These are phyloP conservation scores for Odontomachus brunneus DNA, from an alignment of 1,140 invertebrate species.

Conservation along the genomic window DNA sequence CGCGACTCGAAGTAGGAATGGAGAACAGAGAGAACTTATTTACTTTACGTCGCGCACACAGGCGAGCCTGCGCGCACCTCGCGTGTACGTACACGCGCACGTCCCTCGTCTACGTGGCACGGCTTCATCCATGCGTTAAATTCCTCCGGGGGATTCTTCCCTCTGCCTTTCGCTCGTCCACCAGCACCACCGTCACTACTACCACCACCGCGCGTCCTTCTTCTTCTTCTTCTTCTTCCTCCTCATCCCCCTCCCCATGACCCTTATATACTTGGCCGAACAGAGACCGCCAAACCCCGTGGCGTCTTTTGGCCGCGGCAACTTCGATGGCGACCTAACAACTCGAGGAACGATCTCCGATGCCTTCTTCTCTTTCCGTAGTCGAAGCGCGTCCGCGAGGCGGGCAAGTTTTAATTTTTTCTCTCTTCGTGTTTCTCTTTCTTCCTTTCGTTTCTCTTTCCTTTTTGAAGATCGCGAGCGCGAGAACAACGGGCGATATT, in stretches of 20 bases:
- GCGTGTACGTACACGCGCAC: slow-evolving; percentile 48
- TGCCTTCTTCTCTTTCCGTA: background rate
- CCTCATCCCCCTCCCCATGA: too few species aligned
- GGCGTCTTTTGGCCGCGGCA: slow-evolving; percentile 39
- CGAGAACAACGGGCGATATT: background rate
- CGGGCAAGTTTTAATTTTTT: slow-evolving; percentile 64
- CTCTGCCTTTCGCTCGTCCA: slow-evolving; percentile 39
- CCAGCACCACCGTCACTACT: background rate
- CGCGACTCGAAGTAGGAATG: slow-evolving; percentile 22
- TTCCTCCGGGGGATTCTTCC: slow-evolving; percentile 81
- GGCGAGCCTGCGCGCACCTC: slow-evolving; percentile 46
- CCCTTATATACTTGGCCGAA: slow-evolving; percentile 34
- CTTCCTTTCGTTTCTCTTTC: background rate
- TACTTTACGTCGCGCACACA: slow-evolving; percentile 76
- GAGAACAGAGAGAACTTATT: slow-evolving; percentile 74
- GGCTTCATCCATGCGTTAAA: slow-evolving; percentile 83
- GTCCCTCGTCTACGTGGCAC: slow-evolving; percentile 67
- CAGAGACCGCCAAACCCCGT: slow-evolving; percentile 53
- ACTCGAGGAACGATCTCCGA: slow-evolving; percentile 37
- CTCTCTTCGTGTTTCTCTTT: background rate
- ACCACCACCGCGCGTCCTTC: slow-evolving; percentile 28
- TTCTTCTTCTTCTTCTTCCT: background rate
- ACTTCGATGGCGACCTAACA: slow-evolving; percentile 64
- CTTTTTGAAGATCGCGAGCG: too few species aligned
- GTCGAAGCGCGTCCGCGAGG: background rate